Conservation (phyloP, 2,888 invertebrate genomes). For the Meiosimyza platycephala region DNA sequence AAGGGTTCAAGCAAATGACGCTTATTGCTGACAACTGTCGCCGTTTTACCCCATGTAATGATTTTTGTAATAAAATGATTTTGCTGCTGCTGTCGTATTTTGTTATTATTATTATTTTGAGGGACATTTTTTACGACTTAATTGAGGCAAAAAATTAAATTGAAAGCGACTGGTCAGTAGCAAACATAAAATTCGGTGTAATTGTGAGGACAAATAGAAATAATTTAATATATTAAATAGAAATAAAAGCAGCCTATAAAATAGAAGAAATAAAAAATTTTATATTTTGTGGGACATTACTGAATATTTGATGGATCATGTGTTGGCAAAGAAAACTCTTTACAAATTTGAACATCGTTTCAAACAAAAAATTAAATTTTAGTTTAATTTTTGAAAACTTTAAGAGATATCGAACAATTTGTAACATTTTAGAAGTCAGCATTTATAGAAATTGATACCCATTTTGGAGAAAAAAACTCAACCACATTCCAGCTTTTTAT, state of each 20-base stretch:
- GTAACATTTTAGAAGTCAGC: too few relatives aligned
- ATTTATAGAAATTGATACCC: too few relatives aligned
- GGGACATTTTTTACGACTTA: constrained; percentile 16
- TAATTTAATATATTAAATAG: neutral
- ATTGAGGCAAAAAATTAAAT: neutral
- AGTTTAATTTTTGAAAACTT: neutral
- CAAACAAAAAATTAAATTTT: neutral
- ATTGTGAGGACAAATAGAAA: neutral
- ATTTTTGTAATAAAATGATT: constrained; percentile 12
- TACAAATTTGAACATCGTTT: neutral
- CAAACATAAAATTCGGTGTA: neutral
- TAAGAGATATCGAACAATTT: too few relatives aligned
- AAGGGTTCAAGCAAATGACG: constrained; percentile 16
- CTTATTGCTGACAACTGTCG: constrained; percentile 24
- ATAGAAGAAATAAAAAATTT: too few relatives aligned
- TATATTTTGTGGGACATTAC: too few relatives aligned
- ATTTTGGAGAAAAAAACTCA: too few relatives aligned
- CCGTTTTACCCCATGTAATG: neutral
- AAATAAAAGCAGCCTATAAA: neutral
- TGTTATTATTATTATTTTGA: neutral
- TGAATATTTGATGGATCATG: too few relatives aligned
- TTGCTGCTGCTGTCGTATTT: neutral
- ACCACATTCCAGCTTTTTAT: too few relatives aligned
- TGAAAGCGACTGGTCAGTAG: constrained; percentile 1
- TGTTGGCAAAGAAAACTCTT: too few relatives aligned